A percentile compares a stretch with the other conserved stretches of the same genome.
Evolutionary conservation across 2,797 vertebrate genomes (phyloP).

Genomic region (Lagocephalus sceleratus): DNA sequence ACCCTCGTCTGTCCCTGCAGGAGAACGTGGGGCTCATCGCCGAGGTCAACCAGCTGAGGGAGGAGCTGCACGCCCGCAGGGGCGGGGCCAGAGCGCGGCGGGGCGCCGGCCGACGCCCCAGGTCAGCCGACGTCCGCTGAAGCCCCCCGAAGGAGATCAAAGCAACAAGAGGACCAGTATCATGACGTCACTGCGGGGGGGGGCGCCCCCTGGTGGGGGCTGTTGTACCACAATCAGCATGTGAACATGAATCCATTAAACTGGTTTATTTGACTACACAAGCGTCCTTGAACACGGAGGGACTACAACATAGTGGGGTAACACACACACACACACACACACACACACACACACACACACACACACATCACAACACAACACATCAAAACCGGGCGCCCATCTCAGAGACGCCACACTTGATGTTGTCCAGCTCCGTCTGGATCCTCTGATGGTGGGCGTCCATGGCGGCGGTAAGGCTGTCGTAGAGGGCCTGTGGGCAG

Average conservation of each 20-base stretch:
- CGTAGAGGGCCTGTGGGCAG: conserved; percentile 64
- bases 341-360: too few species aligned
- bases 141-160: not conserved
- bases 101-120: not conserved
- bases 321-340: too few species aligned
- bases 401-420: conserved; percentile 51
- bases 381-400: conserved; percentile 48
- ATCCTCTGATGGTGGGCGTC: conserved; percentile 68
- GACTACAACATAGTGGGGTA: too few species aligned
- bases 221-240: too few species aligned
- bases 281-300: too few species aligned
- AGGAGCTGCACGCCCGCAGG: conserved; percentile 75
- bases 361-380: not conserved
- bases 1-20: conserved; percentile 60
- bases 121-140: conserved; percentile 3
- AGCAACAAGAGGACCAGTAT: too few species aligned
- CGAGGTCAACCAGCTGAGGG: conserved; percentile 84
- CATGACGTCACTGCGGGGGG: too few species aligned
- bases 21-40: conserved; percentile 86
- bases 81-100: conserved; percentile 62
- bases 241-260: too few species aligned
- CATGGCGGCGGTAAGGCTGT: conserved; percentile 56
- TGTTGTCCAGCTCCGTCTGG: conserved; percentile 46
- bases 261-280: too few species aligned
- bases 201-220: too few species aligned